Base-by-base conservation (phyloP, 2,797 vertebrate species). In the Argya squamiceps region DNA sequence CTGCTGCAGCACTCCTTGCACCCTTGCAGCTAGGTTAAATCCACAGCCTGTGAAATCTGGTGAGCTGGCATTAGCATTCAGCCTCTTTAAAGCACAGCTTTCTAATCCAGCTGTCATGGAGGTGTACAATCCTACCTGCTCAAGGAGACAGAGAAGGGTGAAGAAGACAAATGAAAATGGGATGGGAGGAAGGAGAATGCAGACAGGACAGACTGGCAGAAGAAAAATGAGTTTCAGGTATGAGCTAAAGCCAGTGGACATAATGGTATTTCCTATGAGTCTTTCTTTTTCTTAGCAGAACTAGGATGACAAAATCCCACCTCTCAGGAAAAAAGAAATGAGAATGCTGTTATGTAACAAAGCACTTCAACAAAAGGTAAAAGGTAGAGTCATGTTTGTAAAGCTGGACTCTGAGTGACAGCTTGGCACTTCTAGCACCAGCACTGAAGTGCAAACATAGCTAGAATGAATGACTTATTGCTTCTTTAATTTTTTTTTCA, bases 41-140 rank as follows among this genome's bases (percentile, higher is more conserved):
- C 80, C 74, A 63, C 34, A 70, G 77, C 55, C 85, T 44, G 23
- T 62, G 47, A 80, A 90, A 96, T 88, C 80, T 65, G 82, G 53
- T 89, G 85, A 96, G 70, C 77, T 82, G 69, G 90, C 74, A 89
- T 96, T 90, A 96, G 70, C 73, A 43, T 79, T 94, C 90, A 94
- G 70, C 83, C 47, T 91, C 77, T 73, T 94, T 92, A 88, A 82
- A 63, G 15, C 32, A 69, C 21, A 84, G 76, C 37, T 95, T 94
- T 88, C 74, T 96, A 96, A 96, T 87, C 70, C 88, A 89, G 59
- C 74, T 82, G 59, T 88, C 74, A 84, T 6, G 2, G 55, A 90
- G 36, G 11, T 75, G 7, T 43, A 39, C 1, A 8, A 55, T 56
- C 34, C 68, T 43, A 78, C 69, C 59, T 74, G 39, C 59, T 79